Evolutionary conservation across 92 coral and sea anemone genomes (phyloP).

Genomic region (Paramuricea clavata): DNA sequence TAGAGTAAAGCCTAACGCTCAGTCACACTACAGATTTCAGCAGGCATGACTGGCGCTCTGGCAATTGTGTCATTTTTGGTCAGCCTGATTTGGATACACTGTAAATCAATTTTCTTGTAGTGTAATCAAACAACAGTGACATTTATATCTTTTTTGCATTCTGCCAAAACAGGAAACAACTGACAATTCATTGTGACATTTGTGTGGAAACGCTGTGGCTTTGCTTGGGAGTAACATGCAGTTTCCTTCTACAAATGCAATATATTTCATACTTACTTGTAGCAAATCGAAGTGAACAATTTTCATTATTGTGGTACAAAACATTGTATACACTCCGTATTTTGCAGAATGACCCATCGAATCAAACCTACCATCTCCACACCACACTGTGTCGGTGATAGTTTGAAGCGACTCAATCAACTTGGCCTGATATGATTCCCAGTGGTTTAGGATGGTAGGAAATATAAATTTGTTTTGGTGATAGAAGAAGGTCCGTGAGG

Average conservation of each 20-base stretch:
- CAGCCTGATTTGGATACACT: constrained; percentile 12
- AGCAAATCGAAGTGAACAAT: background rate
- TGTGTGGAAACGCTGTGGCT: too few species aligned
- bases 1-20: too few species aligned
- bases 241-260: too few species aligned
- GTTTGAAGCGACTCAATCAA: background rate
- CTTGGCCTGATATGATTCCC: background rate
- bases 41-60: too few species aligned
- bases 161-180: too few species aligned
- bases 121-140: background rate
- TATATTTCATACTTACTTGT: constrained; percentile 16
- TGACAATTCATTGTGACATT: too few species aligned
- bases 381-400: constrained; percentile 33
- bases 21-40: too few species aligned
- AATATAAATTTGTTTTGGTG: background rate
- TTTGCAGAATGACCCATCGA: constrained; percentile 19
- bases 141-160: background rate
- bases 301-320: too few species aligned
- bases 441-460: background rate
- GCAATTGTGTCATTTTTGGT: too few species aligned
- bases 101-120: background rate
- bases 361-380: constrained; percentile 42
- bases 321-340: too few species aligned
- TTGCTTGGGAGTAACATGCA: too few species aligned
- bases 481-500: background rate